Evolutionary conservation across 2,888 invertebrate genomes (phyloP), one percentile per base, ranked within the genome.

Genomic region (Piscicola geometra): DNA sequence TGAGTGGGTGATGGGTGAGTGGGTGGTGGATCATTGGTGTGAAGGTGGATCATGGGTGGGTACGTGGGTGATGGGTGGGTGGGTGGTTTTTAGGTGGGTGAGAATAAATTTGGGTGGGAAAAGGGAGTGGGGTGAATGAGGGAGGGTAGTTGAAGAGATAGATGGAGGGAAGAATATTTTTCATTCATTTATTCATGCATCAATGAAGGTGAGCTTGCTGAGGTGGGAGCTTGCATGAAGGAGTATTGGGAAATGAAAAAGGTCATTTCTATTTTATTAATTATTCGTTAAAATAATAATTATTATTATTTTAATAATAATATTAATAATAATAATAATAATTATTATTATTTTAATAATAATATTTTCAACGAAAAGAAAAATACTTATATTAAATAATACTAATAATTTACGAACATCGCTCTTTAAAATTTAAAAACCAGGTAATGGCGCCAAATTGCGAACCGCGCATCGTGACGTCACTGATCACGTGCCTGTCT

Each of bases 361-460:
- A 41, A 41, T 41, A 41, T 9, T 41, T 41, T 41, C 41, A 41
- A 41, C 5, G 5, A 41, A 41, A 41, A 41, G 5, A 41, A 41
- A 41, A 41, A 41, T 9, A 41, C 5, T 15, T 41, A 41, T 15
- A 41, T 41, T 41, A 41, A 5, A 41, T 9, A 41, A 41, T 9
- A 41, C 41, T 15, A n/a, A n/a, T n/a, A n/a, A n/a, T n/a, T n/a
- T n/a, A n/a, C n/a, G n/a, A n/a, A n/a, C n/a, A n/a, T n/a, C n/a
- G n/a, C 41, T 41, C 15, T 41, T 64, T 21, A 64, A 33, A 68
- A 18, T 28, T 68, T 21, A 68, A 28, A 18, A 9, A 35, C 21
- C 68, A 32, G 32, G n/a, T 71, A 35, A 41, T 87, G 83, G 86
- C 87, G 0, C 84, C 86, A 0, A 86, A 86, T 1, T 84, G 85